These are phyloP conservation scores for Leptopterna dolabrata DNA, from an alignment of 2,888 invertebrate genomes.

Conservation along the genomic window DNA sequence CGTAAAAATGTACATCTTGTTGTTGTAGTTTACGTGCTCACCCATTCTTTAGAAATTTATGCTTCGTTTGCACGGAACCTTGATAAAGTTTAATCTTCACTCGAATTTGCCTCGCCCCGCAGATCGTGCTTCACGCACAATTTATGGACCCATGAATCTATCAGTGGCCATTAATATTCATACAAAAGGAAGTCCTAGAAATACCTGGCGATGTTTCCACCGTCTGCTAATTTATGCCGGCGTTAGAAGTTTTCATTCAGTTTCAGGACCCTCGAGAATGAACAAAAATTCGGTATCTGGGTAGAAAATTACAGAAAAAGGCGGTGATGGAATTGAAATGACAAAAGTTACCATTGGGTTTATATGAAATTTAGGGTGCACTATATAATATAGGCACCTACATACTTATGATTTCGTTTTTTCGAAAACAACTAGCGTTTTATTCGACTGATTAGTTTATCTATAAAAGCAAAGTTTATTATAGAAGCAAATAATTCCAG, in stretches of 20 bases:
- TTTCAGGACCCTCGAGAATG: background rate
- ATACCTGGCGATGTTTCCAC: conserved; percentile 27
- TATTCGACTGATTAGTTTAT: too few relatives aligned
- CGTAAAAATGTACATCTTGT: too few relatives aligned
- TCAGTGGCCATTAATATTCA: conserved; percentile 41
- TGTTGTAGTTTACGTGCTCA: too few relatives aligned
- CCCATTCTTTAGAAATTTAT: background rate
- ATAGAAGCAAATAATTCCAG: too few relatives aligned
- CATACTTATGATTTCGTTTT: too few relatives aligned
- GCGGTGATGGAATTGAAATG: background rate
- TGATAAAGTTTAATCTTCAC: conserved; percentile 32
- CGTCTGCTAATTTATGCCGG: background rate
- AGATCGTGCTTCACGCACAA: conserved; percentile 42
- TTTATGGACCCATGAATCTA: conserved; percentile 48
- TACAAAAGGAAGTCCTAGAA: conserved; percentile 38
- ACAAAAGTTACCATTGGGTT: too few relatives aligned
- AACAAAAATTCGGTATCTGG: background rate
- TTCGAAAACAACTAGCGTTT: too few relatives aligned
- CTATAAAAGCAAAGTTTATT: too few relatives aligned
- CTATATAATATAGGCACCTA: too few relatives aligned
- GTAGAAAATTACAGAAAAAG: background rate
- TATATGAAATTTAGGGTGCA: too few relatives aligned
- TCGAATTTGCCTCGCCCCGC: conserved; percentile 16
- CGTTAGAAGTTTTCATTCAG: background rate
- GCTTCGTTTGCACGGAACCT: background rate